These are phyloP conservation scores for Bursaphelenchus okinawaensis DNA, from an alignment of 2,888 invertebrate genomes.

Conservation along the genomic window DNA sequence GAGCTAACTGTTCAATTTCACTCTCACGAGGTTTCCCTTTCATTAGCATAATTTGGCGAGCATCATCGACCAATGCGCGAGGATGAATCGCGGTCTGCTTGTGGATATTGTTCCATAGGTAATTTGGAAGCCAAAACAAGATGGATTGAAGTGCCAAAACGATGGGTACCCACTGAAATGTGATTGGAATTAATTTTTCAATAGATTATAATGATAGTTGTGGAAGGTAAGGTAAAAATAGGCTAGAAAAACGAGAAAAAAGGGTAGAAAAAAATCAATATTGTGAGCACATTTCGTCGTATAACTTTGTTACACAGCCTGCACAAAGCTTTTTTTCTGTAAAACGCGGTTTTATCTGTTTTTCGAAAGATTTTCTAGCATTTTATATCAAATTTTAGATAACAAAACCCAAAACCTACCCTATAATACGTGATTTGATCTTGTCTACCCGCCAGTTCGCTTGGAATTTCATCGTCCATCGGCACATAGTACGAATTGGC, in stretches of 20 bases:
- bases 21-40: slow-evolving; percentile 36
- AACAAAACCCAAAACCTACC: slow-evolving; percentile 2
- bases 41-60: slow-evolving; percentile 22
- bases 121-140: slow-evolving; percentile 59
- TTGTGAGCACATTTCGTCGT: not conserved
- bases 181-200: not conserved
- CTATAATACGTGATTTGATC: slow-evolving; percentile 46
- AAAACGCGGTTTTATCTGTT: not conserved
- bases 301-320: no score
- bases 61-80: slow-evolving; percentile 28
- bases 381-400: not conserved
- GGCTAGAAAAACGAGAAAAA: no score
- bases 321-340: not conserved
- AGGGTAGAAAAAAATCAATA: not conserved
- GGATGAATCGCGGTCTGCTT: slow-evolving; percentile 43
- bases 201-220: not conserved
- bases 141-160: slow-evolving; percentile 59
- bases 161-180: slow-evolving; percentile 42
- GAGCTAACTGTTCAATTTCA: slow-evolving; percentile 34
- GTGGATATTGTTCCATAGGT: slow-evolving; percentile 58
- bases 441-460: slow-evolving; percentile 18
- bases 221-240: no score
- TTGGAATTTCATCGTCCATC: slow-evolving; percentile 33
- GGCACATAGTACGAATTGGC: slow-evolving; percentile 45
- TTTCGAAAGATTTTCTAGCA: no score